Base-by-base conservation (phyloP, 2,113 vertebrate genomes). In the Octodon degus region DNA sequence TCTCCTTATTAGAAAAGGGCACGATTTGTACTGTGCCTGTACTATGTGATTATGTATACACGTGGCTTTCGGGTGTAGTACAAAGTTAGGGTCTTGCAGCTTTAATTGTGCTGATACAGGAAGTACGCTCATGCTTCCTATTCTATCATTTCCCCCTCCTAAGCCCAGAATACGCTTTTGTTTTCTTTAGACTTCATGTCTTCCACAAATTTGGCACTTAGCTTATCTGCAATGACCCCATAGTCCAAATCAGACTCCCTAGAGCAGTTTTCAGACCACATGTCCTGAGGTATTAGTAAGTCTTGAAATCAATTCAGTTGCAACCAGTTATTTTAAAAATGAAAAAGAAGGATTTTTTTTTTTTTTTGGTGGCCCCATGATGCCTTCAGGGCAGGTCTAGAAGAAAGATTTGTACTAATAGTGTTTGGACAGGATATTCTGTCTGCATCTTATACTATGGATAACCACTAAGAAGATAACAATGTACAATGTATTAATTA, bases 251-350 rank as follows among this genome's bases (percentile, higher is more conserved):
- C 77, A 92, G 3, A 94, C 32, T 89, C 53, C 50, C 65, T 60
- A 5, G 68, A 91, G 58, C n/a, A 81, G 68, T 32, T 95, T 96
- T 90, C 37, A 65, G 91, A 93, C 89, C 70, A 1, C 25, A 55
- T 12, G 2, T 79, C 37, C 65, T 65, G 55, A 70, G 20, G 6
- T 17, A 22, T 91, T 76, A 87, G 27, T 76, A 40, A 20, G n/a
- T 89, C 83, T 95, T 74, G 55, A 95, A 93, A 87, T 96, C 40
- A 84, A 65, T 60, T 89, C 37, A 37, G 58, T 77, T 93, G 19
- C 7, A 93, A 79, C 24, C 27, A 87, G 53, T 43, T 32, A 81
- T 86, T 95, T 80, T 22, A 4, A 86, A 90, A 58, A 92, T 37
- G 10, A 88, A 27, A 4, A 32, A 86, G 65, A 81, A 63, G 13